phyloP scores from a whole-genome alignment of 1,140 invertebrate genomes.

The Conus ventricosus region DNA sequence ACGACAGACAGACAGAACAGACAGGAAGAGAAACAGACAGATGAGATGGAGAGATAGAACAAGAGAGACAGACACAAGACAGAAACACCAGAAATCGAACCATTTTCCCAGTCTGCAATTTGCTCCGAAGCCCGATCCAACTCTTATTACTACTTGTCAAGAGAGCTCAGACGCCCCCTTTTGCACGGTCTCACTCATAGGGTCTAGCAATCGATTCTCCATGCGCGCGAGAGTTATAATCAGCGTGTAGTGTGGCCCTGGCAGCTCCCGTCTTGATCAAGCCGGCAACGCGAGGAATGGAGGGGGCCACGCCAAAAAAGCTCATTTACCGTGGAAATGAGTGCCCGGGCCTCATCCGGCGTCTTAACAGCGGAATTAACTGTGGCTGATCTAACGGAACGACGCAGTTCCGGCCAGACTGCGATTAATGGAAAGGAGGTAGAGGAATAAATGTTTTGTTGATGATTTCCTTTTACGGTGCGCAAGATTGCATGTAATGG shows the following conservation, averaged over 20 bases:
- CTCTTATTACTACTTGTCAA: conserved; percentile 8
- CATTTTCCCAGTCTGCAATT: not conserved
- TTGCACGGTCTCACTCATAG: not conserved
- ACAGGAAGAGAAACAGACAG: too few species aligned
- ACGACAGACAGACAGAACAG: too few species aligned
- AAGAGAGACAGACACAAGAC: too few species aligned
- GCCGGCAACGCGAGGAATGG: not conserved
- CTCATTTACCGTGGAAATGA: conserved; percentile 40
- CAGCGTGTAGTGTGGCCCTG: not conserved
- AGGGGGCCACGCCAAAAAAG: not conserved
- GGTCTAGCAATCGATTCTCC: not conserved
- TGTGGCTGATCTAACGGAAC: conserved; percentile 39
- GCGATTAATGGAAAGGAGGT: conserved; percentile 26
- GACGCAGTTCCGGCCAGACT: conserved; percentile 24
- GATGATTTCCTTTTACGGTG: conserved; percentile 24
- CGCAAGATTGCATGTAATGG: conserved; percentile 31
- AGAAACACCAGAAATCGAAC: too few species aligned
- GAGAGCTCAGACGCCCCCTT: not conserved
- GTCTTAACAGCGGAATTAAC: conserved; percentile 36
- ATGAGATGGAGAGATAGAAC: too few species aligned
- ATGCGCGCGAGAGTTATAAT: not conserved
- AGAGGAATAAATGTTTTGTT: conserved; percentile 37
- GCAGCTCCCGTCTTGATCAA: not conserved
- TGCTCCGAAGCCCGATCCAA: not conserved
- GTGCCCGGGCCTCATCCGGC: conserved; percentile 30